phyloP scores from a whole-genome alignment of 2,113 vertebrate species.

The Phrynosoma platyrhinos region DNA sequence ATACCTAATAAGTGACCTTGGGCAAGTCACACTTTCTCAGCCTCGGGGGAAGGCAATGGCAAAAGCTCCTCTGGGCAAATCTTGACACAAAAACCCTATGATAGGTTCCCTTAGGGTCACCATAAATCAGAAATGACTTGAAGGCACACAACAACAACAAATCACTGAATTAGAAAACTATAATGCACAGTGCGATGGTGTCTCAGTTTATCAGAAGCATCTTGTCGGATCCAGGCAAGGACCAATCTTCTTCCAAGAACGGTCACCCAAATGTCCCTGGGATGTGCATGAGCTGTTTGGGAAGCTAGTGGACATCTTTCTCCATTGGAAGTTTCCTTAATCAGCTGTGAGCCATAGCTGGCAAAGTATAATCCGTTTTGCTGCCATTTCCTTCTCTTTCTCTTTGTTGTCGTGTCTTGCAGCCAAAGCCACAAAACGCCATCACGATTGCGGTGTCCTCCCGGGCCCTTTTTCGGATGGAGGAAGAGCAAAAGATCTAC shows the following conservation, averaged over 20 bases:
- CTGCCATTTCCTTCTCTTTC: fast-evolving
- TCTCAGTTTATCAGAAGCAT: not conserved
- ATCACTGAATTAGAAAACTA: not conserved
- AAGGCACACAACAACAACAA: too few species aligned
- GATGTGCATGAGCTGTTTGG: not conserved
- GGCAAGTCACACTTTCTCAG: too few species aligned
- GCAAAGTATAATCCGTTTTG: fast-evolving
- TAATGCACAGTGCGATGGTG: not conserved
- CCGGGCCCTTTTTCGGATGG: slow-evolving; percentile 93
- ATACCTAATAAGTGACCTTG: too few species aligned
- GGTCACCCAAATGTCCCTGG: not conserved
- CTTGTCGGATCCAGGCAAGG: not conserved
- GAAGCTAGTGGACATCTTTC: not conserved
- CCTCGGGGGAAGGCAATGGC: too few species aligned
- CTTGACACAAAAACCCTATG: too few species aligned
- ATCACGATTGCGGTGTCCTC: slow-evolving; percentile 94
- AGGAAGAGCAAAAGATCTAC: slow-evolving; percentile 91
- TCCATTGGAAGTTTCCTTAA: not conserved
- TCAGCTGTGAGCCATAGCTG: too few species aligned
- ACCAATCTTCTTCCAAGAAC: not conserved
- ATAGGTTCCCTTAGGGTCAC: too few species aligned
- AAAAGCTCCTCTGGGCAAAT: too few species aligned
- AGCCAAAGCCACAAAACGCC: slow-evolving; percentile 91
- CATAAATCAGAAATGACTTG: too few species aligned
- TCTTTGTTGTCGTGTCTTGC: not conserved